Base-by-base conservation (phyloP, 1,140 invertebrate species). In the Drosophila pruinosa region DNA sequence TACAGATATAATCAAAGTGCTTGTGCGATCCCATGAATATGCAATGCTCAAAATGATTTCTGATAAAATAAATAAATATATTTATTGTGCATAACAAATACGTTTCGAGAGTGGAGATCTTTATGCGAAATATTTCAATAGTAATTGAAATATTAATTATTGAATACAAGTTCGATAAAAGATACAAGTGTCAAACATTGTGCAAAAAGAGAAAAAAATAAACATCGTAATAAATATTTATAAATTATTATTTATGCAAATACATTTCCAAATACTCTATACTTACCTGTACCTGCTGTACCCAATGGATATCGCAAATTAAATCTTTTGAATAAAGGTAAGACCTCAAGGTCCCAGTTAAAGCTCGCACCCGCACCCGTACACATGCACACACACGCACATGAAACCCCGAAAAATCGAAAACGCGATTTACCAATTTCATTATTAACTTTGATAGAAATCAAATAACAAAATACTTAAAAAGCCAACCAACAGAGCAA, bases 371-470 rank as follows among this genome's bases (percentile, higher is more conserved):
- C 62, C 70, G 65, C 79, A 78, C 58, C 54, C 56, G 21, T 8
- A 47, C 21, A n/a, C 61, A 31, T 5, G 12, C 28, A 21, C 41
- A 67, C 22, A 50, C 45, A 41, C 15, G 6, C 45, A 31, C 26
- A 21, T 45, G 31, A 24, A 53, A 50, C 24, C 41, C 10, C 19
- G n/a, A 68, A 45, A 58, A 68, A 39, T 28, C 24, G 10, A 75
- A 79, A 80, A 64, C 68, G 56, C 77, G 70, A 83, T 83, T 83
- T 83, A 82, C 78, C 79, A 81, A 86, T 81, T 88, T 86, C 78
- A 78, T 88, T 88, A 89, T 88, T 88, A 89, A 88, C 82, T 82
- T 88, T 88, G 78, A 88, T 82, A 78, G 68, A 88, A 88, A 88
- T 88, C 82, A 89, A 86, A 78, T 62, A 88, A 88, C 78, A 88